Conservation (phyloP, 2,113 vertebrate genomes). For the Tylochromis polylepis region DNA sequence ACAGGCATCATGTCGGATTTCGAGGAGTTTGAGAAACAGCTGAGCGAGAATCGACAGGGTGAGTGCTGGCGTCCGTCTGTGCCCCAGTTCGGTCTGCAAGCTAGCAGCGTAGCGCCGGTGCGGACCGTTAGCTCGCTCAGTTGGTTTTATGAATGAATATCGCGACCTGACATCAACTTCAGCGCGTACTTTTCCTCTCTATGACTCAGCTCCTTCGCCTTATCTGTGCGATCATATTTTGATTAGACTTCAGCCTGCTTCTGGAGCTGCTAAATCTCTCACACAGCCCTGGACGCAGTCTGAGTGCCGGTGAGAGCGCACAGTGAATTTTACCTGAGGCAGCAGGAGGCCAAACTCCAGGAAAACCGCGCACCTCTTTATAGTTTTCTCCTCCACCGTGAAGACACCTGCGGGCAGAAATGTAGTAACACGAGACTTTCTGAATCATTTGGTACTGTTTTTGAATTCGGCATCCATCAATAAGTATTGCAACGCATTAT, state of each 20-base stretch:
- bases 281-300: not conserved
- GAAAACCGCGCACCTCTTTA: not conserved
- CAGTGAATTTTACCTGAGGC: not conserved
- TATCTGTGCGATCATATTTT: not conserved
- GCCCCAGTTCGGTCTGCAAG: not conserved
- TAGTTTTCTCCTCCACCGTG: not conserved
- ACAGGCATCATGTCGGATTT: slow-evolving; percentile 68
- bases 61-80: not conserved
- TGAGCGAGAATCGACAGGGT: slow-evolving; percentile 76
- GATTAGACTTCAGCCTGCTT: not conserved
- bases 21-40: slow-evolving; percentile 78
- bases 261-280: not conserved
- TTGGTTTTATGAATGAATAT: slow-evolving; percentile 32
- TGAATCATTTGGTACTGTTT: not conserved
- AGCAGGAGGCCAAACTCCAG: not conserved
- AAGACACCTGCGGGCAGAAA: not conserved
- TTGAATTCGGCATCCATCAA: not conserved
- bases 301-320: not conserved
- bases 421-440: not conserved
- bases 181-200: not conserved
- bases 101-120: not conserved
- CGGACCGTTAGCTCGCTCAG: not conserved
- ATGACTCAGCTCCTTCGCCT: not conserved
- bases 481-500: not conserved
- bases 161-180: not conserved